Percentiles rank a stretch among this genome's conserved stretches.
Evolutionary conservation across 2,888 invertebrate species (phyloP).

Genomic region (Dione juno): DNA sequence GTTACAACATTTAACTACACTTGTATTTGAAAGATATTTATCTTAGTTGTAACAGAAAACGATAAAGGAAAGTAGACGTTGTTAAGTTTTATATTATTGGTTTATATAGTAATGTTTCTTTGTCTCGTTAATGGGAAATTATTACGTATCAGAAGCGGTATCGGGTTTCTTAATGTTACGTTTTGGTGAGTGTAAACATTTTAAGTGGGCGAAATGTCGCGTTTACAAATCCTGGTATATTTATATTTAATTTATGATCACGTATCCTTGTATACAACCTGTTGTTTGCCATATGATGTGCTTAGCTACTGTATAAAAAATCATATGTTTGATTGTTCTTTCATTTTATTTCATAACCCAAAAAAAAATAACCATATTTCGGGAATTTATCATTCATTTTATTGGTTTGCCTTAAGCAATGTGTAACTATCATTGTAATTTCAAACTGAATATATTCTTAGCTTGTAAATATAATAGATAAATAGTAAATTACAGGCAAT

Average conservation of each 20-base stretch:
- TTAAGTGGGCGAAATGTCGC: slow-evolving; percentile 46
- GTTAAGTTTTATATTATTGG: slow-evolving; percentile 19
- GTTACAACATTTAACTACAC: background rate
- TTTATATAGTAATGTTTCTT: slow-evolving; percentile 20
- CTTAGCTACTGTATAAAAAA: background rate
- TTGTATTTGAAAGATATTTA: slow-evolving; percentile 19
- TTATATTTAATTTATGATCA: slow-evolving; percentile 45
- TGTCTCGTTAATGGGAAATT: slow-evolving; percentile 29
- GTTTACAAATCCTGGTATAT: slow-evolving; percentile 43
- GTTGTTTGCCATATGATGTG: slow-evolving; percentile 22
- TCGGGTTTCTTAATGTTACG: slow-evolving; percentile 32
- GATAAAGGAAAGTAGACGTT: slow-evolving; percentile 9
- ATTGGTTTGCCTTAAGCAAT: background rate
- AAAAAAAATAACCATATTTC: no score
- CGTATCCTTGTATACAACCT: slow-evolving; percentile 9
- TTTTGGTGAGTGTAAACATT: slow-evolving; percentile 37
- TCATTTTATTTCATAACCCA: no score
- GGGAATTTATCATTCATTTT: no score
- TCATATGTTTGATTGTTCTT: no score
- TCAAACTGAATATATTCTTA: background rate
- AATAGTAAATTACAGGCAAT: slow-evolving; percentile 7
- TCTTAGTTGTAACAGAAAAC: slow-evolving; percentile 1
- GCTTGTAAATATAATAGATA: background rate
- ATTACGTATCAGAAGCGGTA: slow-evolving; percentile 32
- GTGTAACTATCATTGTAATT: background rate